Conservation (phyloP, 1,140 invertebrate genomes). For the Hycleus cichorii region DNA sequence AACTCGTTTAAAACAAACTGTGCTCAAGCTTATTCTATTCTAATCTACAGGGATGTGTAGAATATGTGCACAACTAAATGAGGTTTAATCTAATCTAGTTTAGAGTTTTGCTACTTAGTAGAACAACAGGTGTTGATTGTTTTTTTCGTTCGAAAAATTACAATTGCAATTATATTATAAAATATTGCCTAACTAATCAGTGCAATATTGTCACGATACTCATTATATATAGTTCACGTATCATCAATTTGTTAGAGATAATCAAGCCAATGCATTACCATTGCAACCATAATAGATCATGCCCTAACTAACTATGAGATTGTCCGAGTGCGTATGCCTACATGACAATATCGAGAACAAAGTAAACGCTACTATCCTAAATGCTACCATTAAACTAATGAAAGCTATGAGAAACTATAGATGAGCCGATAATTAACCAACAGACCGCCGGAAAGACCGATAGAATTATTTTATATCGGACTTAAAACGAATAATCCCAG, state of each 20-base stretch:
- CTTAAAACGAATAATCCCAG: slow-evolving; percentile 30
- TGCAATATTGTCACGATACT: too few species aligned
- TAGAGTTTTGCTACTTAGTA: background rate
- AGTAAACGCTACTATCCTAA: slow-evolving; percentile 1
- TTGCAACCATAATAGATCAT: too few species aligned
- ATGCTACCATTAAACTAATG: slow-evolving; percentile 27
- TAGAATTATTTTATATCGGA: slow-evolving; percentile 31
- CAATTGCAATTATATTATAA: too few species aligned
- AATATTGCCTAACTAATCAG: too few species aligned
- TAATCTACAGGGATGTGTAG: slow-evolving; percentile 6
- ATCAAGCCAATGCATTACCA: too few species aligned
- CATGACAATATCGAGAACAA: too few species aligned
- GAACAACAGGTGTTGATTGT: slow-evolving; percentile 15
- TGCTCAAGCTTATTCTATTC: slow-evolving; percentile 5
- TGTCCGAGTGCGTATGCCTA: too few species aligned
- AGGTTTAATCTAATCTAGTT: slow-evolving; percentile 19
- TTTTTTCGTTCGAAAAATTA: too few species aligned
- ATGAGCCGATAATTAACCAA: slow-evolving; percentile 35
- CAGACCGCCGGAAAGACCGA: slow-evolving; percentile 29
- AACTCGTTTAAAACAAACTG: slow-evolving; percentile 10
- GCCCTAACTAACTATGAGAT: too few species aligned
- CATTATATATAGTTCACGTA: too few species aligned
- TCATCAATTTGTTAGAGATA: too few species aligned
- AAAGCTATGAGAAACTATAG: slow-evolving; percentile 28
- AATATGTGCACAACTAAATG: slow-evolving; percentile 17